Evolutionary conservation across 2,888 invertebrate genomes (phyloP).

Genomic region (Loripinus fragilis): DNA sequence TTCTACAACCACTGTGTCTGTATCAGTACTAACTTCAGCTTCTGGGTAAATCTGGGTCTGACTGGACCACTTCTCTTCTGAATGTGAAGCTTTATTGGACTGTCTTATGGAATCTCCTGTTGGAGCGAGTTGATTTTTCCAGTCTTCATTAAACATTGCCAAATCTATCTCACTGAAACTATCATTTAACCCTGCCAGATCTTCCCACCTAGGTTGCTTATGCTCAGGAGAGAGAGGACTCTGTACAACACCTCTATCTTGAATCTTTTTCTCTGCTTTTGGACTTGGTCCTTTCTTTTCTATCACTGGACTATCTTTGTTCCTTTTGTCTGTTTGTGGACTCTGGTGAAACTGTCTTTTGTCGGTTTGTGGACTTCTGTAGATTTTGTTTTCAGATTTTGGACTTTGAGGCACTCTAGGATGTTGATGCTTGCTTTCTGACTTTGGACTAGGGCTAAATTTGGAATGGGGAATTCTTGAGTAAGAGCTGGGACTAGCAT

Average conservation of each 20-base stretch:
- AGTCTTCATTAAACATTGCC: constrained; percentile 66
- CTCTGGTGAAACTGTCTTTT: constrained; percentile 38
- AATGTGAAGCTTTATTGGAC: constrained; percentile 41
- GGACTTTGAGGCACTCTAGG: constrained; percentile 15
- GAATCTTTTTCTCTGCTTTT: constrained; percentile 41
- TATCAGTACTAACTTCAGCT: constrained; percentile 55
- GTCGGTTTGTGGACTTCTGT: constrained; percentile 46
- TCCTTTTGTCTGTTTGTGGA: constrained; percentile 40
- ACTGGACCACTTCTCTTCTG: constrained; percentile 36
- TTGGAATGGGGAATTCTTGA: neutral
- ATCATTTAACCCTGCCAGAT: constrained; percentile 68
- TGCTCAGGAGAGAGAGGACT: constrained; percentile 69
- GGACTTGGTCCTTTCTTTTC: constrained; percentile 34
- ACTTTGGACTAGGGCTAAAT: constrained; percentile 11
- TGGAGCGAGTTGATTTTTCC: constrained; percentile 66
- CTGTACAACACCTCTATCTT: constrained; percentile 43
- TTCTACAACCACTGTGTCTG: constrained; percentile 57
- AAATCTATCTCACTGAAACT: constrained; percentile 66
- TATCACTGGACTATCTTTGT: constrained; percentile 32
- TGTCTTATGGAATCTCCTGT: constrained; percentile 67
- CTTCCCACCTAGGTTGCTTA: constrained; percentile 69
- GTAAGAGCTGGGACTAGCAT: constrained; percentile 3
- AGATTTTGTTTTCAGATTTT: neutral
- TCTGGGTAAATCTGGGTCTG: constrained; percentile 48
- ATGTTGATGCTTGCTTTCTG: neutral